Base-by-base conservation (phyloP, 2,113 vertebrate species). In the Diphyllodes magnificus region DNA sequence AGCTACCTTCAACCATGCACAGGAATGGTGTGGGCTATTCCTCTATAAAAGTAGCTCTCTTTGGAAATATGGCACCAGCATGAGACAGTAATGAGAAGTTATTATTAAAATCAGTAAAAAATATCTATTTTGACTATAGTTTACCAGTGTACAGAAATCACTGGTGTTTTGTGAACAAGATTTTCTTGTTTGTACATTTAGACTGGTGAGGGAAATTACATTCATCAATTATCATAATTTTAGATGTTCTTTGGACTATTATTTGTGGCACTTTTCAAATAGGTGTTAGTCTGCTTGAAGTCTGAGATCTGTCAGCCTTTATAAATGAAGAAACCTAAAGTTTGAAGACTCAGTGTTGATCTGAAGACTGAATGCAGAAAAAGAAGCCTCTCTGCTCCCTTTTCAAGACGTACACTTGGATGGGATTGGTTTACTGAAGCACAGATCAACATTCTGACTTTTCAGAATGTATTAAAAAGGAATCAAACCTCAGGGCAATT, bases 401-500 rank as follows among this genome's bases (percentile, higher is more conserved):
- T 84, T 73, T 70, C 15, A 84, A 91, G 73, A 42, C 11, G 30
- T 21, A 31, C 10, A 40, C 31, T 70, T 83, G n/a, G 23, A 73
- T 54, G 13, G 9, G 42, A 83, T 83, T 2, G 0, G 44, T 94
- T 92, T 89, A 75, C 50, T 75, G 77, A 86, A 86, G 72, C 56
- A 75, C 72, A 84, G 73, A 84, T 84, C 84, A 87, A 33, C 6
- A 7, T 92, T 68, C 82, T 91, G 87, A 79, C 49, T 94, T 93
- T 87, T 96, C 53, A 79, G 53, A 79, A 47, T 76, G 25, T 82
- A 84, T 91, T 91, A 91, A 90, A 75, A 92, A 75, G 24, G 27
- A 95, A 85, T 68, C 51, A 85, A 79, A 91, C 87, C 65, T 79
- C 66, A 76, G 45, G 87, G 73, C 53, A 87, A 87, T 78, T 87